Base-by-base conservation (phyloP, 2,113 vertebrate genomes). In the Elaphurus davidianus region DNA sequence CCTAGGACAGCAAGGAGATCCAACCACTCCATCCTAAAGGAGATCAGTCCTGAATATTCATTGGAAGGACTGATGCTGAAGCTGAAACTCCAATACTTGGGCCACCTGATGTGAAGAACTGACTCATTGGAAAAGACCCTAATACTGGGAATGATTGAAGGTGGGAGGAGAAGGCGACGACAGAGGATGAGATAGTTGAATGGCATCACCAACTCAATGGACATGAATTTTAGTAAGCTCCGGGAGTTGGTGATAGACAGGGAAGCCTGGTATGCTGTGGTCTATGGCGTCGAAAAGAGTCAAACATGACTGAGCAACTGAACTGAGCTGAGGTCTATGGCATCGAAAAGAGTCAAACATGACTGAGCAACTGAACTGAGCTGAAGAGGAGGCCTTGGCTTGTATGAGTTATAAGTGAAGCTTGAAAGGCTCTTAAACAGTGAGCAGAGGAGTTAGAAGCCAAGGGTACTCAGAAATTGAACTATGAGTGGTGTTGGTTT, bases 291-390 rank as follows among this genome's bases (percentile, higher is more conserved):
- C 5, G 0, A 12, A 71, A 71, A 40, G 19, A 71, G n/a, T 71
- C n/a, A 40, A 12, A 40, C 5, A 0, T 23, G 67, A 40, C n/a
- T 40, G n/a, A 71, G 9, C 0, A 1, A 36, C 9, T 71, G n/a
- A 71, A 67, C n/a, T 71, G n/a, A 71, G 12, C 4, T 71, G 64
- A 21, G n/a, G n/a, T n/a, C n/a, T n/a, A n/a, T n/a, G n/a, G 67
- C 5, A 9, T 40, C 5, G 0, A 12, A 71, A 71, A 40, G 19
- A 71, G n/a, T 71, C n/a, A 40, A 12, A 40, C 5, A 0, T 23
- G 67, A 40, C n/a, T 40, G n/a, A 71, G 9, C 0, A 1, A 36
- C 9, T 71, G n/a, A 71, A 67, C n/a, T 71, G n/a, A 71, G 12
- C 4, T 71, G 64, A 21, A 71, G 21, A 62, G 1, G 25, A 50